Conservation (phyloP, 2,888 invertebrate genomes). For the Eupithecia dodoneata region DNA sequence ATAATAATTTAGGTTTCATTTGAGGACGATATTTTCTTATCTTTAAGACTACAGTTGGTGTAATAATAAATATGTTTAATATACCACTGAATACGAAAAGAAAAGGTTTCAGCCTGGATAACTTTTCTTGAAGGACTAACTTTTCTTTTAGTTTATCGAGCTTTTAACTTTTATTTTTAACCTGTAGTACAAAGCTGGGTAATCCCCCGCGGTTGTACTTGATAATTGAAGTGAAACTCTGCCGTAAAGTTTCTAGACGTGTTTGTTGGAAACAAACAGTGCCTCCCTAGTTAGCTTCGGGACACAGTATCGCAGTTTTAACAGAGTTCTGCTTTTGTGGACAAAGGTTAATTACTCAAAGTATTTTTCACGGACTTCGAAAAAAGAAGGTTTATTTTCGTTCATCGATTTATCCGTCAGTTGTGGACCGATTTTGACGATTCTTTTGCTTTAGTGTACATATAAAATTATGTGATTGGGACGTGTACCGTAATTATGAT, state of each 20-base stretch:
- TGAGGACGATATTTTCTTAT: not conserved
- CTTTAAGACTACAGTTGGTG: no score
- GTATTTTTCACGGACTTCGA: no score
- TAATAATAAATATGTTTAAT: no score
- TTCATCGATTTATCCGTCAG: no score
- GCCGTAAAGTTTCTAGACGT: not conserved
- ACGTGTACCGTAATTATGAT: no score
- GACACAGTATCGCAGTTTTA: no score
- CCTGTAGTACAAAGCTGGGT: not conserved
- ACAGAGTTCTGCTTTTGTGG: no score
- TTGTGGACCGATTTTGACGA: no score
- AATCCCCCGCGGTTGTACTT: not conserved
- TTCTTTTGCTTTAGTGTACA: no score
- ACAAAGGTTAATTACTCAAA: no score
- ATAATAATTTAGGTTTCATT: not conserved
- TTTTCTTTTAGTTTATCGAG: not conserved
- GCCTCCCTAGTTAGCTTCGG: not conserved
- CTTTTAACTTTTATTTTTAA: not conserved
- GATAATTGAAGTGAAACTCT: constrained; percentile 17
- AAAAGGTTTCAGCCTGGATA: not conserved
- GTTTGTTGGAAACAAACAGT: not conserved
- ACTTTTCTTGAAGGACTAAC: not conserved
- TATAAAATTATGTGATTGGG: no score
- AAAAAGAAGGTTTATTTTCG: no score
- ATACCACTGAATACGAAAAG: not conserved